A percentile compares a stretch with the other conserved stretches of the same genome.
These are phyloP conservation scores for Ennomos quercinarius DNA, from an alignment of 2,888 invertebrate species.

Conservation along the genomic window DNA sequence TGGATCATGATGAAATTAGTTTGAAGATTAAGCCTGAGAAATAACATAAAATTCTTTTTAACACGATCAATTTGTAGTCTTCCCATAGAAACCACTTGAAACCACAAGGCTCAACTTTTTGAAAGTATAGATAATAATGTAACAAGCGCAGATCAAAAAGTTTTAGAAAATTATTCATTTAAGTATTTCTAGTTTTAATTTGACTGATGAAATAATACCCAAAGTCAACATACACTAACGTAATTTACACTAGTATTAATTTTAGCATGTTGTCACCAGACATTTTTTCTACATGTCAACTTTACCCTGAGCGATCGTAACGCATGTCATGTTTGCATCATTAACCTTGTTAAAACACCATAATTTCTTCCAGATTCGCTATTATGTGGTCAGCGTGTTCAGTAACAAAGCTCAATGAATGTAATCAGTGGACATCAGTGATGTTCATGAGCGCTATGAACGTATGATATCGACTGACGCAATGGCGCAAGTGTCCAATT, in stretches of 20 bases:
- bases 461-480: constrained; percentile 75
- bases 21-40: too few species aligned
- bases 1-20: too few species aligned
- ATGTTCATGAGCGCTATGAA: constrained; percentile 56
- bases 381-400: constrained; percentile 66
- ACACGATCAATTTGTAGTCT: too few species aligned
- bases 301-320: constrained; percentile 42
- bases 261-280: constrained; percentile 32
- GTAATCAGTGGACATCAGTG: constrained; percentile 63
- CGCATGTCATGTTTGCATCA: constrained; percentile 57
- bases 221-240: constrained; percentile 1
- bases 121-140: too few species aligned
- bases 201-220: constrained; percentile 1
- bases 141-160: too few species aligned
- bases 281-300: constrained; percentile 46
- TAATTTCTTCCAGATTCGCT: constrained; percentile 68
- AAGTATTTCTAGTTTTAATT: too few species aligned
- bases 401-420: constrained; percentile 71
- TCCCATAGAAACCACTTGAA: too few species aligned
- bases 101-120: too few species aligned
- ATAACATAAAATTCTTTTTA: too few species aligned
- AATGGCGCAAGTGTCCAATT: constrained; percentile 78
- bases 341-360: constrained; percentile 73
- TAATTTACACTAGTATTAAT: constrained; percentile 8
- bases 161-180: too few species aligned